phyloP scores from a whole-genome alignment of 2,888 invertebrate species.

The Protodeltote pygarga region DNA sequence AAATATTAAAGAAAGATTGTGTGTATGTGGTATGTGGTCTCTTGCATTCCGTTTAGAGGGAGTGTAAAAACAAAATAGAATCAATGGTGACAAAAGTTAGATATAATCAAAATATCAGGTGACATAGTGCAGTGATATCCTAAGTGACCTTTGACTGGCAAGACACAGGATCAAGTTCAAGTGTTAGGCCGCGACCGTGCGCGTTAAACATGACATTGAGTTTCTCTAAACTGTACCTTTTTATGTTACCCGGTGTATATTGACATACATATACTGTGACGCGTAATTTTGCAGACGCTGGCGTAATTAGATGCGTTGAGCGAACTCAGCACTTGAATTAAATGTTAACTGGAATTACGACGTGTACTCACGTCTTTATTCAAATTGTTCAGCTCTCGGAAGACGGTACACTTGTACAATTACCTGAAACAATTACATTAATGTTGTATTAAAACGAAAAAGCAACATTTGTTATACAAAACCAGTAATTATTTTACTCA shows the following conservation, averaged over 20 bases:
- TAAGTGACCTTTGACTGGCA: too few relatives aligned
- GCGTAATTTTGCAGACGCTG: constrained; percentile 8
- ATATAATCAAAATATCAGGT: too few relatives aligned
- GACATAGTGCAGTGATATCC: too few relatives aligned
- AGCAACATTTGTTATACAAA: background rate
- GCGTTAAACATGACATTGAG: background rate
- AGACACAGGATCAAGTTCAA: too few relatives aligned
- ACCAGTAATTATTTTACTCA: too few relatives aligned
- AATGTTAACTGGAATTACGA: constrained; percentile 25
- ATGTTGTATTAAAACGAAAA: constrained; percentile 15
- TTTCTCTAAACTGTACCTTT: background rate
- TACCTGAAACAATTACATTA: constrained; percentile 46
- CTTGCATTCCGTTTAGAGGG: too few relatives aligned
- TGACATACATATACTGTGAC: background rate
- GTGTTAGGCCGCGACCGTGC: too few relatives aligned
- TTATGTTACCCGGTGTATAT: background rate
- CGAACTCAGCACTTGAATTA: constrained; percentile 10
- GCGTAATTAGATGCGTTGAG: constrained; percentile 20
- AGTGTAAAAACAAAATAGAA: too few relatives aligned
- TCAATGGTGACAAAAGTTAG: background rate
- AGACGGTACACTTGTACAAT: constrained; percentile 10
- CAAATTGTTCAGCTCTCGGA: constrained; percentile 4
- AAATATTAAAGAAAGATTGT: too few relatives aligned
- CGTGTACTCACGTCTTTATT: constrained; percentile 29
- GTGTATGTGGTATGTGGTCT: too few relatives aligned